Evolutionary conservation across 2,113 vertebrate genomes (phyloP).

Genomic region (Fregetta grallaria): DNA sequence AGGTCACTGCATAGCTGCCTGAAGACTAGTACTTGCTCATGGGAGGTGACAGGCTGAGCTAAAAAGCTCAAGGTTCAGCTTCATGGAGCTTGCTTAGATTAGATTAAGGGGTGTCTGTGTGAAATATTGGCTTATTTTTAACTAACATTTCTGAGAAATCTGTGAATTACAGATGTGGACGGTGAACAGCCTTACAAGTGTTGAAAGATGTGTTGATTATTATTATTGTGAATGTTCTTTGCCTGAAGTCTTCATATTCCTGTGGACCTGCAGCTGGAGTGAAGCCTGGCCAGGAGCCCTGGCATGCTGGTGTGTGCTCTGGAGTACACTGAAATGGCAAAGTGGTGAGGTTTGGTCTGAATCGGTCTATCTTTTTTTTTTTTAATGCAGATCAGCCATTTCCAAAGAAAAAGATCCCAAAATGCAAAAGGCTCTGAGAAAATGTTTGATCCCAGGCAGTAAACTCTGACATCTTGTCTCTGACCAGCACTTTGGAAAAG

Average conservation of each 20-base stretch:
- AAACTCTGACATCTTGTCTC: background rate
- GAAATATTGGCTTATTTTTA: background rate
- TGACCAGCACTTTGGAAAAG: background rate
- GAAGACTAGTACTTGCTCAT: background rate
- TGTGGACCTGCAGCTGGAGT: background rate
- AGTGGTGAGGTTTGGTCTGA: background rate
- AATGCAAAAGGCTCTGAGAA: background rate
- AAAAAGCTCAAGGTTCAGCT: background rate
- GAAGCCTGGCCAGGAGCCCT: background rate
- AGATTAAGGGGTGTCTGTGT: background rate
- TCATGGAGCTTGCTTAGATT: background rate
- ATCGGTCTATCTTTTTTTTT: fast-evolving
- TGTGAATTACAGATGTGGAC: background rate
- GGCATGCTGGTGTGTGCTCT: background rate
- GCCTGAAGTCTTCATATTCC: background rate
- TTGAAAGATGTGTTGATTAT: background rate
- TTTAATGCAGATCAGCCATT: background rate
- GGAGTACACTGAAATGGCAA: background rate
- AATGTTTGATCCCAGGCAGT: background rate
- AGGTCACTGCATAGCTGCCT: background rate
- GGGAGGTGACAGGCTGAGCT: background rate
- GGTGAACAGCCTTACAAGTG: background rate
- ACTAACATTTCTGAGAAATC: background rate
- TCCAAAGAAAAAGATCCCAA: background rate
- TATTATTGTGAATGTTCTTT: background rate